Conservation (phyloP, 64 coral and sea anemone genomes). For the Trachythela sp. region DNA sequence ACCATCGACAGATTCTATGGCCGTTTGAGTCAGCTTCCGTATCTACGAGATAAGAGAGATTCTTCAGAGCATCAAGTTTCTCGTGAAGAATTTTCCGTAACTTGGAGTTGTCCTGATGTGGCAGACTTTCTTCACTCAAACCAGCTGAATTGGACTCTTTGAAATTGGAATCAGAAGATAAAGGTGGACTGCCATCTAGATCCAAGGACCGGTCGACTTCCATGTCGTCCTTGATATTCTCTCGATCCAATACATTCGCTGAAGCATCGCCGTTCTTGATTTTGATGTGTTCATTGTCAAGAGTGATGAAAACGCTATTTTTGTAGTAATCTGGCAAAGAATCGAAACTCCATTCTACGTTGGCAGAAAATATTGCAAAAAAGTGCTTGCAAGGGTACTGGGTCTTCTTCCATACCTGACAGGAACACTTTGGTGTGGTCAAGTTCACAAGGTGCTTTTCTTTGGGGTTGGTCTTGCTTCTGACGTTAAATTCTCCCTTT, state of each 20-base stretch:
- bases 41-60: constrained; percentile 26
- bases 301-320: constrained; percentile 49
- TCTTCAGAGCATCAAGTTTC: constrained; percentile 18
- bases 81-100: constrained; percentile 36
- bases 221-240: background rate
- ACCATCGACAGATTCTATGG: background rate
- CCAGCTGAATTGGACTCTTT: background rate
- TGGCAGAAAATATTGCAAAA: constrained; percentile 32
- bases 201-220: background rate
- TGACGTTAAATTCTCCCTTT: constrained; percentile 28
- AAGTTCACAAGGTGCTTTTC: constrained; percentile 35
- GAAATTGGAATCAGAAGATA: background rate
- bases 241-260: background rate
- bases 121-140: background rate
- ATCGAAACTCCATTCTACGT: constrained; percentile 45
- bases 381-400: constrained; percentile 52
- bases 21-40: background rate
- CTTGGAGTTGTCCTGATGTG: background rate
- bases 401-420: constrained; percentile 24
- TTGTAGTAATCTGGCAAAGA: constrained; percentile 34
- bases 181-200: background rate
- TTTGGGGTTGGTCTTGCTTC: constrained; percentile 1
- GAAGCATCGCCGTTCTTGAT: background rate
- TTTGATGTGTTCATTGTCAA: constrained; percentile 32
- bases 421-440: constrained; percentile 31